Conservation (phyloP, 2,797 vertebrate genomes). For the Morelia viridis region DNA sequence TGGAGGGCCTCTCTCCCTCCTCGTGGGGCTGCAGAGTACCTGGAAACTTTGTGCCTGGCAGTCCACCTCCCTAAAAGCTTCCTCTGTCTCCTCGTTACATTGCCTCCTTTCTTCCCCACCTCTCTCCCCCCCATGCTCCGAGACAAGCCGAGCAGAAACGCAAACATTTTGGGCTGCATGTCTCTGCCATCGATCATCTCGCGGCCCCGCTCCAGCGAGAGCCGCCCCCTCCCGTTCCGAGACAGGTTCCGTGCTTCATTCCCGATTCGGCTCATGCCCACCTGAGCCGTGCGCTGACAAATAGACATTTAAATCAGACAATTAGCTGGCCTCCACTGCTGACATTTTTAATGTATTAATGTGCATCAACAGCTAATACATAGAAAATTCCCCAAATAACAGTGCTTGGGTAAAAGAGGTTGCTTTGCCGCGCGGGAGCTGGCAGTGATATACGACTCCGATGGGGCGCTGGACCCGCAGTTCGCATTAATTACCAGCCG, state of each 20-base stretch:
- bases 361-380: constrained; percentile 70
- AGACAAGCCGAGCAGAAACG: constrained; percentile 38
- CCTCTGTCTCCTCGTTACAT: not conserved
- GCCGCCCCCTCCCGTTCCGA: not conserved
- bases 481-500: constrained; percentile 75
- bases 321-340: constrained; percentile 69
- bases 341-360: constrained; percentile 75
- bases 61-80: not conserved
- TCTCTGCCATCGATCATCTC: constrained; percentile 23
- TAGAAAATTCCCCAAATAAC: constrained; percentile 65
- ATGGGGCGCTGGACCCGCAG: constrained; percentile 66
- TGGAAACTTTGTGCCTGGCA: not conserved
- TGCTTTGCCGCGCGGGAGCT: constrained; percentile 53
- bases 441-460: constrained; percentile 74
- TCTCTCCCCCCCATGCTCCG: not conserved
- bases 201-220: constrained; percentile 6
- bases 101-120: not conserved
- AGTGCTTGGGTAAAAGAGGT: constrained; percentile 47
- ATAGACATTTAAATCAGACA: constrained; percentile 81
- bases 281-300: constrained; percentile 73
- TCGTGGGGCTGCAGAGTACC: not conserved
- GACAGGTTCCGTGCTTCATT: constrained; percentile 60
- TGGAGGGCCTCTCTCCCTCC: not conserved
- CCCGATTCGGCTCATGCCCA: constrained; percentile 63
- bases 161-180: constrained; percentile 8